Base-by-base conservation (phyloP, 2,888 invertebrate genomes). In the Alviniconcha strummeri region DNA sequence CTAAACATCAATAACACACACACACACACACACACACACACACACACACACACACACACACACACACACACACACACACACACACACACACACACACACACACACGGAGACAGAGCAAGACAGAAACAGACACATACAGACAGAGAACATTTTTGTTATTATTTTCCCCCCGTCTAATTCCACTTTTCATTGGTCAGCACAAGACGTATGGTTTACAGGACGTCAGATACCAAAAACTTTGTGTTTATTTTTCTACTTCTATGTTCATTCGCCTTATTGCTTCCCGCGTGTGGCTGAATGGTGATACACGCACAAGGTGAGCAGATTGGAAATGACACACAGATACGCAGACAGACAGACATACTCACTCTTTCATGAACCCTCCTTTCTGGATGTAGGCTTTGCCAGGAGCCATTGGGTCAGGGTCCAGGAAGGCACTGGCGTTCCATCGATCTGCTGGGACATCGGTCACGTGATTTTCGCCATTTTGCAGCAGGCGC, bases 381-480 rank as follows among this genome's bases (percentile, higher is more conserved):
- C 90, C 90, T 5, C 88, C 89, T 75, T 82, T 83, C 72, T 82
- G 86, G 54, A 86, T 86, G 76, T 89, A 88, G 8, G 86, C 76
- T 81, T 88, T 90, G 9, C 89, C 89, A 9, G 85, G 84, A 1
- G 84, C 88, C 52, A 87, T 85, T 5, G 85, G 85, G 69, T 90
- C 87, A 17, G 82, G 72, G 85, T 86, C 86, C 71, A 88, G 89
- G 78, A 87, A 89, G 0, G 85, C 88, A 0, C 88, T 87, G 36
- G 85, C 83, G 75, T 89, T 87, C 90, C 89, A 90, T 80, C 90
- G 84, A 5, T 89, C 87, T 0, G 78, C 69, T 15, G 90, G 89
- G 52, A 90, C 87, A 1, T 89, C 88, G 0, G 81, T 84, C 36
- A 90, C 89, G 71, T 90, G 90, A 82, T 89, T 88, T 83, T 90